These are phyloP conservation scores for Ictalurus punctatus DNA, from an alignment of 2,113 vertebrate species.

Conservation along the genomic window DNA sequence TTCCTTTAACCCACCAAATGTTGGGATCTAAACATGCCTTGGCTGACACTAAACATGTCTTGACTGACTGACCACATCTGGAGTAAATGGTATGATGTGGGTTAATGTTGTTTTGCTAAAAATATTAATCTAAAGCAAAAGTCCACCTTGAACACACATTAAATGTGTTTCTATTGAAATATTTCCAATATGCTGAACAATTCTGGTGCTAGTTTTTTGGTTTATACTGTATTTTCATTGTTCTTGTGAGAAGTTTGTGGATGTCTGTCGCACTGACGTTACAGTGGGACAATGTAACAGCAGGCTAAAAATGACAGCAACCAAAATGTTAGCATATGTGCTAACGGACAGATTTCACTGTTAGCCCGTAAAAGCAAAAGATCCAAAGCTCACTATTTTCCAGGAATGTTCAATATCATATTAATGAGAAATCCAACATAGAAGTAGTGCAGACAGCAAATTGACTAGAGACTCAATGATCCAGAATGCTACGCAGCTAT, in stretches of 20 bases:
- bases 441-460: not conserved
- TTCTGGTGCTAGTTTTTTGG: not conserved
- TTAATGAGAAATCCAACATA: not conserved
- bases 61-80: not conserved
- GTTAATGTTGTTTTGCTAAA: not conserved
- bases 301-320: not conserved
- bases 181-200: not conserved
- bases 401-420: not conserved
- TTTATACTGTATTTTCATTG: not conserved
- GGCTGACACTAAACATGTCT: not conserved
- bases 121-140: not conserved
- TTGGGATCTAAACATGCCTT: no score
- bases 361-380: not conserved
- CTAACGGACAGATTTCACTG: not conserved
- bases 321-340: not conserved
- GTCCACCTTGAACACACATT: not conserved
- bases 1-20: not conserved
- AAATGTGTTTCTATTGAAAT: not conserved
- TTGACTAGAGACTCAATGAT: not conserved
- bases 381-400: not conserved
- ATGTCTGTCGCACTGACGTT: not conserved
- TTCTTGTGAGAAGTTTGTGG: not conserved
- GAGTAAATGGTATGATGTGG: not conserved
- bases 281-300: not conserved
- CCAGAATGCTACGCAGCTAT: not conserved